phyloP scores from a whole-genome alignment of 1,140 invertebrate species.

The Aphelinus atriplicis region DNA sequence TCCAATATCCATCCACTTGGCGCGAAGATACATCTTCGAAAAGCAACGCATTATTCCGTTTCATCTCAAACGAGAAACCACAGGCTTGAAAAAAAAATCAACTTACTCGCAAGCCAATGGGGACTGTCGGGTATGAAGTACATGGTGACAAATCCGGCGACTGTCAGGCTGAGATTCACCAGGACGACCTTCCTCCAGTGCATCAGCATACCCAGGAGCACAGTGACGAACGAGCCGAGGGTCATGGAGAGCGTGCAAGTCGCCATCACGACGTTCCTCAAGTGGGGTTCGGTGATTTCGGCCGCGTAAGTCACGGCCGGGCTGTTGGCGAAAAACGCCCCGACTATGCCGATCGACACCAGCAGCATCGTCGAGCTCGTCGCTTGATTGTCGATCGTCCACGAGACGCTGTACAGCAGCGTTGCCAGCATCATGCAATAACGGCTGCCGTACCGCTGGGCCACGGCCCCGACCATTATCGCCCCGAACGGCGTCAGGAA shows the following conservation, averaged over 20 bases:
- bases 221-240: slow-evolving; percentile 75
- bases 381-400: background rate
- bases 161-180: slow-evolving; percentile 73
- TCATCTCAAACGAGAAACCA: no score
- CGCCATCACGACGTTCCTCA: slow-evolving; percentile 77
- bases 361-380: background rate
- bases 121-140: slow-evolving; percentile 81
- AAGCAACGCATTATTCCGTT: no score
- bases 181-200: slow-evolving; percentile 76
- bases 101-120: slow-evolving; percentile 72
- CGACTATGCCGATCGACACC: slow-evolving; percentile 68
- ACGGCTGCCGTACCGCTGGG: background rate
- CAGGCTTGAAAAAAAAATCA: no score
- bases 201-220: slow-evolving; percentile 74
- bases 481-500: background rate
- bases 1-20: no score
- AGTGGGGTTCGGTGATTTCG: slow-evolving; percentile 79
- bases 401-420: background rate
- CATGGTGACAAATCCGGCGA: slow-evolving; percentile 72
- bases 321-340: slow-evolving; percentile 79
- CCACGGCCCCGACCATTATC: background rate
- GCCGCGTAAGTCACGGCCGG: slow-evolving; percentile 83
- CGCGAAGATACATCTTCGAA: no score
- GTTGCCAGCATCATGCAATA: background rate
- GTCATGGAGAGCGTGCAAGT: slow-evolving; percentile 78